Evolutionary conservation across 2,797 vertebrate species (phyloP), one percentile per base, ranked within the genome.

Genomic region (Phoxinus dragarum): DNA sequence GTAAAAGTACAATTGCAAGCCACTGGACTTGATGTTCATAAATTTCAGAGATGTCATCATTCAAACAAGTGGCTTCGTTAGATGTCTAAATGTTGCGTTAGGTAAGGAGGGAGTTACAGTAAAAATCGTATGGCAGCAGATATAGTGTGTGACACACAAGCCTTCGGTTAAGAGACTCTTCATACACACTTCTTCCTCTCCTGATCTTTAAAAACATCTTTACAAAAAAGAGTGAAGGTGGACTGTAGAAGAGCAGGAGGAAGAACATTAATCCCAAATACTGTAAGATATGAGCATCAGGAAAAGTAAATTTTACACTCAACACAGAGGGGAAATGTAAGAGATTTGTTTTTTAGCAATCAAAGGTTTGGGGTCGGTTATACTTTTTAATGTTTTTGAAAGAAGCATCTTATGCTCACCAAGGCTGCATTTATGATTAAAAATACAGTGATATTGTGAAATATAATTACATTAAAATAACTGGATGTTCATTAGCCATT

Each of bases 101-200:
- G 69, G 14, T 9, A 49, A 74, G 72, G 72, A 74, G 72, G 9
- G 34, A 52, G 47, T 49, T 49, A 16, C 47, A 2, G 72, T 74
- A 17, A 49, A 49, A 34, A 3, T 42, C 12, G 0, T 31, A 34
- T 3, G 61, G 27, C 61, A 5, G 21, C 23, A 47, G 42, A 34
- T 52, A 19, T 49, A 44, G 49, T 42, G n/a, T 52, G n/a, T 49
- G 7, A n/a, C 44, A 74, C 5, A 4, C 72, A 49, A 52, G 6
- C 72, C 6, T n/a, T n/a, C n/a, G n/a, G n/a, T n/a, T n/a, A n/a
- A n/a, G 72, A 74, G 72, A 74, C 72, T 31, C 72, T 74, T 74
- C 72, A 74, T 44, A 31, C 6, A 74, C n/a, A 34, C 72, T 34
- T 49, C 12, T 31, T 27, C 10, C 23, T 61, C 59, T 61, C 10